Base-by-base conservation (phyloP, 2,888 invertebrate genomes). In the Acleris holmiana region DNA sequence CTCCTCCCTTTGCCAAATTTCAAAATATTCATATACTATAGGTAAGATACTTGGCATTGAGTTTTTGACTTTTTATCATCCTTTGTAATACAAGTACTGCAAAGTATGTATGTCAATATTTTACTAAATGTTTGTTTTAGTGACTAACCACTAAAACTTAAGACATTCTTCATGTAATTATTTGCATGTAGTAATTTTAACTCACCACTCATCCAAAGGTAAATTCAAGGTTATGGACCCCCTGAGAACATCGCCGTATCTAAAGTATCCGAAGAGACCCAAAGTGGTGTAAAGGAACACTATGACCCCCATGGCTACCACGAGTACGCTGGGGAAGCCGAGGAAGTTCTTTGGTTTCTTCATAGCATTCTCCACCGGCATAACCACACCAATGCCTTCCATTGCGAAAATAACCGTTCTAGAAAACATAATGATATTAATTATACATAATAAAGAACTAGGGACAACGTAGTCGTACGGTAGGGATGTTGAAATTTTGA, bases 331-430 rank as follows among this genome's bases (percentile, higher is more conserved):
- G 0, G 96, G 96, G 70, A 93, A 95, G 7, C 95, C 95, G 50
- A 98, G 94, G 75, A 97, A 97, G 66, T 96, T 94, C 64, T 95
- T 93, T 0, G 98, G 98, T 61, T 95, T 95, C 73, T 94, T 94
- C 98, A 99, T 98, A 1, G 95, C 95, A 81, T 98, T 98, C 84
- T 98, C 98, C 18, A 99, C 94, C 0, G 99, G 99, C 94, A 99
- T 95, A 2, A 99, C 97, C 51, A 96, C 96, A 47, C 97, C 97
- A 68, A 99, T 98, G 48, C 98, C 98, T 91, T 99, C 99, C 95
- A 99, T 99, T 41, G 99, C 98, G 82, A 98, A 99, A 73, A 99
- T 96, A 0, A 98, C 99, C 0, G 98, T 99, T 25, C 99, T 94
- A 78, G 44, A 82, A 80, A 60, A 61, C n/a, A 54, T 35, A 19